Evolutionary conservation across 2,113 vertebrate genomes (phyloP), one percentile per base, ranked within the genome.

Genomic region (Canis aureus): DNA sequence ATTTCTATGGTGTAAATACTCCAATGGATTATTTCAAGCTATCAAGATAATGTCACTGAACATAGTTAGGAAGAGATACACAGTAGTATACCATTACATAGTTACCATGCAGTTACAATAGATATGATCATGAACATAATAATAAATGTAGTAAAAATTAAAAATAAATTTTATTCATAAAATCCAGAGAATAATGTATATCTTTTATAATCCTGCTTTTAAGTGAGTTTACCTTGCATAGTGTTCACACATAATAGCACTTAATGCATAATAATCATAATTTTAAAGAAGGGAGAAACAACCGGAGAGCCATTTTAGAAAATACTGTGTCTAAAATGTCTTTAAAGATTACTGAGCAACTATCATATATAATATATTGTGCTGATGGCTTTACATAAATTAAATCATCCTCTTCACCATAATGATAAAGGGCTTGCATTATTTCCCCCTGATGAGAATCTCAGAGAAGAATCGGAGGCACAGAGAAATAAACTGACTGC

Each of bases 81-180:
- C 27, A 69, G 1, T 22, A 32, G 20, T 11, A 64, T 20, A 57
- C 11, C 2, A 62, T 38, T 62, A 49, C 38, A 53, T 12, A 91
- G 8, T n/a, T 15, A 17, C 16, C 10, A 11, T 38, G 20, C 1
- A 25, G 15, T 84, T 93, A 60, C 51, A 43, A 84, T 9, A 69
- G 69, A 69, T 29, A 73, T 32, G 53, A 78, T 20, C 13, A 67
- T 76, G 71, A 89, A 9, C 38, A 12, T 73, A 79, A 16, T 43
- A 80, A 90, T 74, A 69, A 96, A 76, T 79, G 8, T 57, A 66
- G 17, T 27, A 67, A 97, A 83, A 51, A 81, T 84, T 81, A 94
- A 25, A 12, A 82, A 19, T n/a, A 69, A 78, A 15, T 89, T 95
- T 43, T 69, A 32, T 93, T 62, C 25, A 79, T 76, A 79, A 60